These are phyloP conservation scores for Vespertilio murinus DNA, from an alignment of 2,797 vertebrate species.

Conservation along the genomic window DNA sequence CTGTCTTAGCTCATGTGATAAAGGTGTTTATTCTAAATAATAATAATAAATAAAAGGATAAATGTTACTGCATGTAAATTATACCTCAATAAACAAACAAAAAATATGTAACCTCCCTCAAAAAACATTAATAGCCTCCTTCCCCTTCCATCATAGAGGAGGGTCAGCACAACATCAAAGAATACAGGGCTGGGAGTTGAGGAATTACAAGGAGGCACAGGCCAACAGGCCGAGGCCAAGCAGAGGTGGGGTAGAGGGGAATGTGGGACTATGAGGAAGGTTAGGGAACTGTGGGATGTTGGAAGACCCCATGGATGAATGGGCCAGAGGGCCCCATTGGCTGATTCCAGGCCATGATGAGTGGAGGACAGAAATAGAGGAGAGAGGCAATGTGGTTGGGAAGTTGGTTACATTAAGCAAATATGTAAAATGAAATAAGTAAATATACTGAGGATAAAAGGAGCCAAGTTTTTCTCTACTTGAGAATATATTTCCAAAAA, in stretches of 20 bases:
- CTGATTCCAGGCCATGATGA: not conserved
- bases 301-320: not conserved
- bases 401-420: not conserved
- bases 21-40: no score
- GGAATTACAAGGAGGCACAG: not conserved
- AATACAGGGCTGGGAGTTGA: not conserved
- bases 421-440: not conserved
- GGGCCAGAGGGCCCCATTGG: not conserved
- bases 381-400: not conserved
- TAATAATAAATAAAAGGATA: no score
- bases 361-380: not conserved
- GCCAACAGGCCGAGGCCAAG: not conserved
- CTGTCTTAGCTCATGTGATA: no score
- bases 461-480: not conserved
- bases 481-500: constrained; percentile 23
- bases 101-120: not conserved
- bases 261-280: not conserved
- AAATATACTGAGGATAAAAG: not conserved
- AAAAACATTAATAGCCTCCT: not conserved
- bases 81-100: not conserved
- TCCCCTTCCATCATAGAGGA: not conserved
- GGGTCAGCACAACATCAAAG: not conserved
- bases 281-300: not conserved
- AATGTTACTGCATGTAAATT: not conserved
- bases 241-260: no score